Base-by-base conservation (phyloP, 2,797 vertebrate genomes). In the Periophthalmus magnuspinnatus region DNA sequence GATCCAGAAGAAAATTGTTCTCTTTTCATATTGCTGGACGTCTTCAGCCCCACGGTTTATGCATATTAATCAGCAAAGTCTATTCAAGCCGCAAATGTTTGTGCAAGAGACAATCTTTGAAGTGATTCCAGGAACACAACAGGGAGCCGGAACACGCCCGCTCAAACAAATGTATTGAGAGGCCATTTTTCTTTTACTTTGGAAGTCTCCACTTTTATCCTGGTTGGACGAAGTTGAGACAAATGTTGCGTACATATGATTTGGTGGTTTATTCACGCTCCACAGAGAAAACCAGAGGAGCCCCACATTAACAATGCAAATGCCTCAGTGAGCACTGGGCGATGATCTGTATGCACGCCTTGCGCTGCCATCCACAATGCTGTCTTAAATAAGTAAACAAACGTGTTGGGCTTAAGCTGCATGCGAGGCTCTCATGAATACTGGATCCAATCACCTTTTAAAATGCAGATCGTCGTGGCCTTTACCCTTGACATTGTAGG, bases 81-180 rank as follows among this genome's bases (percentile, higher is more conserved):
- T 36, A 79, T 65, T 83, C 68, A 76, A 71, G 72, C 71, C 47
- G 68, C 13, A 69, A 64, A 65, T 86, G 84, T 85, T 86, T 87
- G 77, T 60, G 61, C 62, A 58, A 70, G 76, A 83, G 38, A 38
- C 81, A 83, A 85, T 81, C 83, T 90, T 85, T 91, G 86, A 91
- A 85, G 88, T 88, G 71, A 70, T 83, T 89, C 87, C 80, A 88
- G 71, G 71, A 79, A 74, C 78, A 84, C 86, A 87, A 85, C 78
- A 67, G 88, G 89, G 84, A 89, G 72, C 73, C 61, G 74, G 71
- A 85, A 76, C 71, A 76, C 70, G 73, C 74, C 74, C 80, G 56
- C 74, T 82, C 79, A 84, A 82, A 89, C 81, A 89, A 83, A 83
- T 75, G n/a, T 79, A 80, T 70, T 71, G 69, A 21, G n/a, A 72